Conservation (phyloP, 1,140 invertebrate species). For the Diorhabda elongata region DNA sequence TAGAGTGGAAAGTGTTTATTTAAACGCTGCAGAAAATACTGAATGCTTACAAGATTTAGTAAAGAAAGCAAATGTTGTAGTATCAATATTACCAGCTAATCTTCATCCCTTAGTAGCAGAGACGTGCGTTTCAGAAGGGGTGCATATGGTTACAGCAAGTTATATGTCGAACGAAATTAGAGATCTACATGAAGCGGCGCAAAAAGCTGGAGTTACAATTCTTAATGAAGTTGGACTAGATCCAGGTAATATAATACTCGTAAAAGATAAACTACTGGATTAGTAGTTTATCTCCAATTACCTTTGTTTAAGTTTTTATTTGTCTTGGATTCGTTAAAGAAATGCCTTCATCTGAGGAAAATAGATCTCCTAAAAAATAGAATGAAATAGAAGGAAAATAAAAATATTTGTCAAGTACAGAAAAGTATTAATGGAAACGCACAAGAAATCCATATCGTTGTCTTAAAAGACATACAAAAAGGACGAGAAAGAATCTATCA, state of each 20-base stretch:
- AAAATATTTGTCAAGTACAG: too few relatives aligned
- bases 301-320: too few relatives aligned
- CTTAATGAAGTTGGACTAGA: conserved; percentile 95
- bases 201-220: conserved; percentile 81
- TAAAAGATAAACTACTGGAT: too few relatives aligned
- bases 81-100: conserved; percentile 90
- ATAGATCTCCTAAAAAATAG: too few relatives aligned
- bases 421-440: too few relatives aligned
- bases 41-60: conserved; percentile 71
- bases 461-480: too few relatives aligned
- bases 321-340: too few relatives aligned
- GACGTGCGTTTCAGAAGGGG: conserved; percentile 78
- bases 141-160: conserved; percentile 95
- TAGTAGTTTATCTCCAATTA: too few relatives aligned
- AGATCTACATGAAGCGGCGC: conserved; percentile 72
- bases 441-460: too few relatives aligned
- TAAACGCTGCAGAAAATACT: conserved; percentile 73
- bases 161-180: conserved; percentile 77
- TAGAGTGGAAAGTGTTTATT: conserved; percentile 74
- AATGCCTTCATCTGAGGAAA: too few relatives aligned
- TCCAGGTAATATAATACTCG: conserved; percentile 56
- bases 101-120: conserved; percentile 83
- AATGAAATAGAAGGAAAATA: too few relatives aligned
- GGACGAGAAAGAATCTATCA: too few relatives aligned
- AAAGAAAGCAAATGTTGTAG: conserved; percentile 68